A percentile compares a stretch with the other conserved stretches of the same genome.
Conservation (phyloP, 1,140 invertebrate species). For the Drosophila kanapiae region DNA sequence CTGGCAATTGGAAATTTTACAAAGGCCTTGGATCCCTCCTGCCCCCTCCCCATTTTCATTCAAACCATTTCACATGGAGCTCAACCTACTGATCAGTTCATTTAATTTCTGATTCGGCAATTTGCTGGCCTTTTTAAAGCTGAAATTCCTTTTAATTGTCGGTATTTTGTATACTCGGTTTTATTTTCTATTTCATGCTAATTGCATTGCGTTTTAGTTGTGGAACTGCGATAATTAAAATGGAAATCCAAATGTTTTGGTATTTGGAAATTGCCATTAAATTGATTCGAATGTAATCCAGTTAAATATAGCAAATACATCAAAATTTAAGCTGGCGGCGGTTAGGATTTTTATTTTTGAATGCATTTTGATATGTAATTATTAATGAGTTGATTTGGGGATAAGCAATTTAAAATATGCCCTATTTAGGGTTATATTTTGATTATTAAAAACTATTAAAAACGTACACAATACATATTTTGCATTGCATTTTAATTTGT, state of each 20-base stretch:
- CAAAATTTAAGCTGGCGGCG: constrained; percentile 4
- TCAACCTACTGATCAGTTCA: constrained; percentile 70
- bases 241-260: constrained; percentile 45
- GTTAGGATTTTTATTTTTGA: neutral
- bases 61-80: constrained; percentile 50
- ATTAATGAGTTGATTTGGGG: neutral
- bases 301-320: constrained; percentile 13
- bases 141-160: constrained; percentile 43
- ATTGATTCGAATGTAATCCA: constrained; percentile 48
- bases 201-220: constrained; percentile 52
- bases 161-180: constrained; percentile 31
- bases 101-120: constrained; percentile 63
- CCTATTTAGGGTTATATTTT: too few species aligned
- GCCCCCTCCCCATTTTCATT: neutral
- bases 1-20: constrained; percentile 43
- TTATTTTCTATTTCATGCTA: constrained; percentile 44
- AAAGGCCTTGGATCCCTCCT: constrained; percentile 27
- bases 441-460: neutral
- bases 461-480: neutral
- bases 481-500: neutral
- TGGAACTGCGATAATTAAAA: constrained; percentile 36
- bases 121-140: constrained; percentile 50
- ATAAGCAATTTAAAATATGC: neutral
- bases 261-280: constrained; percentile 27
- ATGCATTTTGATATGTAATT: neutral